Base-by-base conservation (phyloP, 2,888 invertebrate species). In the Drosophila mayaguana region DNA sequence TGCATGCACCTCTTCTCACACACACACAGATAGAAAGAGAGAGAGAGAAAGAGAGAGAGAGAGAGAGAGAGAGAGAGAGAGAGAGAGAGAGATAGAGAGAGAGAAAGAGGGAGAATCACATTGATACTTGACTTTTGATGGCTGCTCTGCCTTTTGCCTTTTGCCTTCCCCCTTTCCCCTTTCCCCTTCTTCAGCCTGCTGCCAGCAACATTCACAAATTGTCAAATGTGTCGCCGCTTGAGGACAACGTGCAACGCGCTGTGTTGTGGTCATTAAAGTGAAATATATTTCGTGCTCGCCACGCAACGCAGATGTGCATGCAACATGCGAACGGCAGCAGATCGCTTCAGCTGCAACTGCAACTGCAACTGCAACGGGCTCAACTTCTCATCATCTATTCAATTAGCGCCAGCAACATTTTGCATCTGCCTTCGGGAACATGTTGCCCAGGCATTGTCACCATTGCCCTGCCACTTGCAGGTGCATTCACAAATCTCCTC, bases 211-310 rank as follows among this genome's bases (percentile, higher is more conserved):
- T 73, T 62, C 64, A 78, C 75, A 76, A 73, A 76, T 76, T 76
- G 67, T 78, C 74, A 76, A 78, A 78, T 72, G 78, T 76, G 78
- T 63, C 63, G 66, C 54, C 12, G 43, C 36, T 54, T n/a, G 57
- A 54, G 65, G 46, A 55, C 53, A 50, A 57, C 63, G 56, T 38
- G 32, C 50, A 25, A 20, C 43, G 32, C 22, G 45, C 20, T 40
- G 12, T 18, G 36, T 14, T 20, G 16, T 48, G 56, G 63, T 71
- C 57, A 72, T 63, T 63, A 50, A 53, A 60, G 60, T 60, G 50
- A 72, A 72, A 72, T 72, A 72, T 72, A 46, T 46, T 64, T 72
- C 14, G 64, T 51, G 55, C 50, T 60, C 64, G 63, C 72, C 72
- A 64, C 72, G 72, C 60, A 64, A 72, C 46, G 60, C 46, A 63